A percentile compares a stretch with the other conserved stretches of the same genome.
Conservation (phyloP, 2,113 vertebrate species). For the Ceuthmochares aereus region DNA sequence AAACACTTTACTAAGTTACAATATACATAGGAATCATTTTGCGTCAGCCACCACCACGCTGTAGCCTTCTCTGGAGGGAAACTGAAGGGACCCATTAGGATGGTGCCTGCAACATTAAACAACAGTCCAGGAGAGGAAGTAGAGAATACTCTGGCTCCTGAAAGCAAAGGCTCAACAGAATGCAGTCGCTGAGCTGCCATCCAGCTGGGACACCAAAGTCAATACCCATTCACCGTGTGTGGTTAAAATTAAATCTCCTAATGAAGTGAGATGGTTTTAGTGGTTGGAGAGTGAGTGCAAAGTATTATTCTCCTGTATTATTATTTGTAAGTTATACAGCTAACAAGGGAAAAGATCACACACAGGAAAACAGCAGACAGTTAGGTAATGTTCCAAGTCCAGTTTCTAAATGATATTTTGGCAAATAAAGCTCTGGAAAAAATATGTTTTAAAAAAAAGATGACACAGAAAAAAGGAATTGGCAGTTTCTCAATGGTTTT, state of each 20-base stretch:
- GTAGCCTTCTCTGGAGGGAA: conserved; percentile 50
- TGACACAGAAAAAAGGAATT: not conserved
- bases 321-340: conserved; percentile 60
- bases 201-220: conserved; percentile 66
- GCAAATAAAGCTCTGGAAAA: conserved; percentile 29
- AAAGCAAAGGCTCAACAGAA: conserved; percentile 50
- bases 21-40: conserved; percentile 52
- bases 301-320: conserved; percentile 59
- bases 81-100: conserved; percentile 68
- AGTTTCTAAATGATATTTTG: conserved; percentile 21
- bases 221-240: conserved; percentile 60
- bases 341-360: conserved; percentile 63
- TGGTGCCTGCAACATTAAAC: conserved; percentile 71
- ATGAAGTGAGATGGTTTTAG: conserved; percentile 68
- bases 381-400: conserved; percentile 37
- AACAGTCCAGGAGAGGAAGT: conserved; percentile 64
- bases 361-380: conserved; percentile 49
- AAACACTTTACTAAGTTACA: conserved; percentile 70
- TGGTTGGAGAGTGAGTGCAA: conserved; percentile 59
- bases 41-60: conserved; percentile 22
- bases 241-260: conserved; percentile 69
- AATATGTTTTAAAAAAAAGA: not conserved
- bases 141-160: conserved; percentile 59
- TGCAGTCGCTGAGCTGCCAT: conserved; percentile 54
- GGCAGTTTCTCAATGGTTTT: conserved; percentile 6